Conservation (phyloP, 2,113 vertebrate species). For the Grantiella picta region DNA sequence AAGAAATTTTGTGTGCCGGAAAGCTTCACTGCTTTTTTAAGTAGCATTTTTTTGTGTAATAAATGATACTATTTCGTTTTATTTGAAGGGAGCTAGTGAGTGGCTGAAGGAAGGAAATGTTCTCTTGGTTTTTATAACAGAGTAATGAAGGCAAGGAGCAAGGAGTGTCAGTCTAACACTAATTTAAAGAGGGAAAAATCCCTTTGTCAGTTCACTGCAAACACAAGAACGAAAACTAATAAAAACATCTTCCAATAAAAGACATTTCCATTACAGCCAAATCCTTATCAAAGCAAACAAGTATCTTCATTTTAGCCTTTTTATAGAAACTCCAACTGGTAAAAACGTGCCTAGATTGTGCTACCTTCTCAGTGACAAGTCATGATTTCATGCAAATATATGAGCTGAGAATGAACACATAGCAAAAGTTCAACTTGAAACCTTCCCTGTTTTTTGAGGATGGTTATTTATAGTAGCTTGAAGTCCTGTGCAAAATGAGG, state of each 20-base stretch:
- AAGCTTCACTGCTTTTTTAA: not conserved
- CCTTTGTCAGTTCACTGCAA: slow-evolving; percentile 15
- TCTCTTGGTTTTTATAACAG: not conserved
- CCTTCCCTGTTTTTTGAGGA: not conserved
- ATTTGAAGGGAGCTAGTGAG: not conserved
- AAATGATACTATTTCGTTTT: not conserved
- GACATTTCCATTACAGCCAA: slow-evolving; percentile 36
- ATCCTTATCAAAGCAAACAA: slow-evolving; percentile 56
- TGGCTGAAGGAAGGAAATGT: not conserved
- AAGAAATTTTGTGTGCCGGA: not conserved
- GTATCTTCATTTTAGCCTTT: slow-evolving; percentile 16
- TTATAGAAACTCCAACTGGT: not conserved
- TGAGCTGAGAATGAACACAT: not conserved
- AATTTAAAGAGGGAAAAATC: not conserved
- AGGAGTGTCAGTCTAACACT: not conserved
- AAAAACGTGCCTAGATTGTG: not conserved
- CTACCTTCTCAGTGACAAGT: slow-evolving; percentile 11
- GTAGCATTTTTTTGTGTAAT: not conserved
- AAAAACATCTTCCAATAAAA: slow-evolving; percentile 37
- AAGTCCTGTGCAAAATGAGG: not conserved
- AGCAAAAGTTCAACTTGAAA: slow-evolving; percentile 2
- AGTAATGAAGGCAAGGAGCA: not conserved
- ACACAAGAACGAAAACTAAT: slow-evolving; percentile 35
- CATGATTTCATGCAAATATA: slow-evolving; percentile 19
- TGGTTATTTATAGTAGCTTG: not conserved